These are phyloP conservation scores for Dryocosmus kuriphilus DNA, from an alignment of 2,888 invertebrate species.

Conservation along the genomic window DNA sequence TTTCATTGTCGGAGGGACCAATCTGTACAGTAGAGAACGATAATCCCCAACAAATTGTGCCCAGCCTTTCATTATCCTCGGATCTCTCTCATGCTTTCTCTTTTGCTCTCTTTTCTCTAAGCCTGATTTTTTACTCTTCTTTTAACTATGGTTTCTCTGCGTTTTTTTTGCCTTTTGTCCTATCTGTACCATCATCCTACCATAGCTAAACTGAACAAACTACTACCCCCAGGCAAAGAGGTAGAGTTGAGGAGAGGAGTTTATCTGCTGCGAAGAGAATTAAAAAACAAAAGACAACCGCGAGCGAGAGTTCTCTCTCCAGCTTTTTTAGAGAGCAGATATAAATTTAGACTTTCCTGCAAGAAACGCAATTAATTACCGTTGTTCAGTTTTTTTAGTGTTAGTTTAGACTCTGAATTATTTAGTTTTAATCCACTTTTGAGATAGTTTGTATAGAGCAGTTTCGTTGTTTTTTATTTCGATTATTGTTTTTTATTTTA, in stretches of 20 bases:
- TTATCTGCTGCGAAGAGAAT: conserved; percentile 4
- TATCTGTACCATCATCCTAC: not conserved
- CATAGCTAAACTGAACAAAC: conserved; percentile 36
- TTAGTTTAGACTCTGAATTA: too few species aligned
- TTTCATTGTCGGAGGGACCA: too few species aligned
- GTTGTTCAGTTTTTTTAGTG: not conserved
- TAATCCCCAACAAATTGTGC: conserved; percentile 32
- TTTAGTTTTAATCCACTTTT: too few species aligned
- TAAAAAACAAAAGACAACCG: not conserved
- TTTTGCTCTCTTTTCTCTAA: not conserved
- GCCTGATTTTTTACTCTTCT: not conserved
- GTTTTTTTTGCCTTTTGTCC: too few species aligned
- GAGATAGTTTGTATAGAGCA: too few species aligned
- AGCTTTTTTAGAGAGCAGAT: not conserved
- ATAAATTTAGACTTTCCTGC: not conserved
- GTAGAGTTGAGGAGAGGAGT: conserved; percentile 9
- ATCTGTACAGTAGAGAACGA: not conserved
- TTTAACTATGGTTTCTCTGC: too few species aligned
- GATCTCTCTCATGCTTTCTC: not conserved
- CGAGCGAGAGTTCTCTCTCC: not conserved
- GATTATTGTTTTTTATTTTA: too few species aligned
- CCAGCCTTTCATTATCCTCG: not conserved
- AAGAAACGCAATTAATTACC: not conserved
- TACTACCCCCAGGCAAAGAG: conserved; percentile 9
- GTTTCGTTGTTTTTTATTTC: too few species aligned